Evolutionary conservation across 2,797 vertebrate genomes (phyloP).

Genomic region (Austrolebias charrua): DNA sequence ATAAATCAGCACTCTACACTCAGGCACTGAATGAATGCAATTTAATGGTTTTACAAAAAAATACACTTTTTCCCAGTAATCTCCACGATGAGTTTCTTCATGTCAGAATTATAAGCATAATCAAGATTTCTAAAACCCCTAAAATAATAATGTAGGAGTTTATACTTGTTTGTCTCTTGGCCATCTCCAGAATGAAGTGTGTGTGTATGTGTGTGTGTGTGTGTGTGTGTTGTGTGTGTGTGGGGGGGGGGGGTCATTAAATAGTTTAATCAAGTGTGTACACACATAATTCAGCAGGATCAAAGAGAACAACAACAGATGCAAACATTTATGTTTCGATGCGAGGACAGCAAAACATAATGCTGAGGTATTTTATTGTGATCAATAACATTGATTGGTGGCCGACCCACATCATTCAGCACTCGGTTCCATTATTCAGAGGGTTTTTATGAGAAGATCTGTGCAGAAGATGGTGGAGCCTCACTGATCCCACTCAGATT

Average conservation of each 20-base stretch:
- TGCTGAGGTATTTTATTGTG: conserved; percentile 25
- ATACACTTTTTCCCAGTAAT: neutral
- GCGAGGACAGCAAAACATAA: conserved; percentile 22
- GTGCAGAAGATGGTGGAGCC: neutral
- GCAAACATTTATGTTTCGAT: conserved; percentile 6
- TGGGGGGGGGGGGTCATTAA: neutral
- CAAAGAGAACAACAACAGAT: conserved; percentile 7
- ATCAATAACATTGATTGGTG: conserved; percentile 28
- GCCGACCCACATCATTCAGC: conserved; percentile 14
- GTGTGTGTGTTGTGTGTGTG: too few relatives aligned
- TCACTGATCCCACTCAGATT: conserved; percentile 12
- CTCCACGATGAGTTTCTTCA: too few relatives aligned
- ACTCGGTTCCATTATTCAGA: conserved; percentile 11
- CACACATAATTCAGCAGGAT: neutral
- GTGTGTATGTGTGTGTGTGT: too few relatives aligned
- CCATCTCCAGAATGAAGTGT: neutral
- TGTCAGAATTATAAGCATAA: too few relatives aligned
- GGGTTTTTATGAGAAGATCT: neutral
- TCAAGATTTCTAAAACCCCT: neutral
- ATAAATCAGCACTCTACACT: neutral
- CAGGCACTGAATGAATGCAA: neutral
- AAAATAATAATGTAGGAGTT: neutral
- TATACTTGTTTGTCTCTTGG: neutral
- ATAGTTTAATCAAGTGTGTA: conserved; percentile 1
- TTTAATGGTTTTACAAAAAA: neutral